Evolutionary conservation across 2,888 invertebrate genomes (phyloP).

Genomic region (Cremastinae sp.): DNA sequence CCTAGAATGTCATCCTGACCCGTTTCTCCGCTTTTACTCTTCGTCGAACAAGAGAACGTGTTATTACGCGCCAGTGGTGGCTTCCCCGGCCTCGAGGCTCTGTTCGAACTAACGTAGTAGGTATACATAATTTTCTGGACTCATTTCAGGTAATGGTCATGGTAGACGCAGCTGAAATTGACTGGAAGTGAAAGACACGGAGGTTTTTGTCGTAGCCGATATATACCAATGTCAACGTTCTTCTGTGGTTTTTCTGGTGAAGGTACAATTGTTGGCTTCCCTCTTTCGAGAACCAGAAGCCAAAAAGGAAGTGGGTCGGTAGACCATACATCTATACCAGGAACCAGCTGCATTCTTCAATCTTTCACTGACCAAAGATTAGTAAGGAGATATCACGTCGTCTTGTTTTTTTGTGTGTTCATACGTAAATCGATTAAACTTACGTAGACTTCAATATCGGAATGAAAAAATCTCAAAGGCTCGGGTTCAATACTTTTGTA

Average conservation of each 20-base stretch:
- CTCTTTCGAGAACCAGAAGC: conserved; percentile 11
- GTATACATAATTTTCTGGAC: conserved; percentile 43
- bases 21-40: not conserved
- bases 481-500: not conserved
- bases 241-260: conserved; percentile 25
- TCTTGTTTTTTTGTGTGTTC: not conserved
- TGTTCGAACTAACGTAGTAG: conserved; percentile 13
- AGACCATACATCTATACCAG: not conserved
- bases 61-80: conserved; percentile 41
- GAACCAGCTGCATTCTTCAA: conserved; percentile 2
- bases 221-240: conserved; percentile 49
- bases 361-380: conserved; percentile 22
- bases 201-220: conserved; percentile 42
- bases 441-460: conserved; percentile 3
- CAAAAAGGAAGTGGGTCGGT: not conserved
- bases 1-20: conserved; percentile 49
- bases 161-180: conserved; percentile 35
- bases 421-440: not conserved
- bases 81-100: conserved; percentile 38
- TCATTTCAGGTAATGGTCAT: conserved; percentile 50
- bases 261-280: conserved; percentile 17
- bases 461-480: not conserved
- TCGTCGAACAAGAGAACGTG: conserved; percentile 39
- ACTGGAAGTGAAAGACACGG: conserved; percentile 40
- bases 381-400: conserved; percentile 13